Base-by-base conservation (phyloP, 2,113 vertebrate species). In the Salvelinus alpinus region DNA sequence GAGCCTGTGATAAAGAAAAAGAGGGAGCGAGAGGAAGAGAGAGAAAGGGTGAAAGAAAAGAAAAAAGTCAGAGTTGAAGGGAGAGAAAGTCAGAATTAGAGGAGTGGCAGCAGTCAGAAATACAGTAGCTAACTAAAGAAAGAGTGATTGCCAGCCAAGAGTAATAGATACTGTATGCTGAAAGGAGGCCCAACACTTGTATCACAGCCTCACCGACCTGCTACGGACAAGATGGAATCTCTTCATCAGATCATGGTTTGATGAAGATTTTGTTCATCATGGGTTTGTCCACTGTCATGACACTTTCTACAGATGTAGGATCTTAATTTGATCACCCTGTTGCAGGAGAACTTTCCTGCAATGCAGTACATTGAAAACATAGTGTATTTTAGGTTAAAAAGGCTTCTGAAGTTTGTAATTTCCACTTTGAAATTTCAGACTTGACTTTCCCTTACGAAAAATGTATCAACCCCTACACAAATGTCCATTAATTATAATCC, bases 21-120 rank as follows among this genome's bases (percentile, higher is more conserved):
- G 2, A 22, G 59, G 8, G n/a, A 22, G 59, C 6, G 6, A 59
- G 57, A 83, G 69, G 44, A 67, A 79, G 25, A 16, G 47, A 59
- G 13, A 13, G 20, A 25, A 44, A 9, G 38, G 31, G 31, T 34
- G 31, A 34, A 31, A 5, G 1, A 25, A 31, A 34, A 44, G n/a
- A 64, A 62, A 71, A 51, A 8, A 18, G 5, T 54, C n/a, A 11
- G 60, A 54, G 13, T 12, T 64, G 6, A 9, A 2, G 20, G 12
- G 34, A 64, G n/a, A 3, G 9, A 66, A 44, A 71, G 25, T 48
- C 22, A 62, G 24, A 70, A 27, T 29, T 22, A 47, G 70, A 73
- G 25, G 70, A 31, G 31, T 20, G 1, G 73, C 29, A 9, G 14
- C 11, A 59, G 31, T 25, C 14, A 22, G 54, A 34, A 71, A 60